Base-by-base conservation (phyloP, 2,113 vertebrate species). In the Lontra canadensis region DNA sequence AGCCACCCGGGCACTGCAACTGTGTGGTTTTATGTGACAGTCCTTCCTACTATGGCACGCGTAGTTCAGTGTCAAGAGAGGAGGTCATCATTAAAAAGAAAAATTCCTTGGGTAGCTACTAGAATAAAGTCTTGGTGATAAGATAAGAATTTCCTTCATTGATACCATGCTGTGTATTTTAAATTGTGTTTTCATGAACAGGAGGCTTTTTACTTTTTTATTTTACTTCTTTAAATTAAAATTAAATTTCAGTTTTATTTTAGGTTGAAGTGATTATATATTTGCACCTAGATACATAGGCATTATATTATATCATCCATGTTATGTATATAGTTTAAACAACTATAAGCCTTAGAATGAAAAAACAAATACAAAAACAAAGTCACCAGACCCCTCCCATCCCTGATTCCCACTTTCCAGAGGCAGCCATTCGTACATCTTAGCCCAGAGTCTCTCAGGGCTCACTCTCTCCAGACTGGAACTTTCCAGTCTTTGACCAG, bases 221-320 rank as follows among this genome's bases (percentile, higher is more conserved):
- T 73, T 97, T 93, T 52, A 94, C 39, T 39, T 96, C 42, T 67
- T 95, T 61, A 67, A 92, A 69, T 92, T 69, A 92, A 89, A 95
- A 95, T 96, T 67, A 79, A 71, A 65, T 86, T 36, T 67, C 87
- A 96, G 61, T 74, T 94, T 92, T 76, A 92, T 49, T 95, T 92
- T 88, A 96, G 57, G 5, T 59, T 20, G 74, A 79, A 94, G 11
- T 42, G 36, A 76, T 71, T 34, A 91, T 21, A 65, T 34, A 39
- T 12, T 49, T 8, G 23, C 1, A 47, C 44, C 14, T 59, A 17
- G 26, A 18, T 36, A 52, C 59, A 71, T 9, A 44, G 26, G 76
- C 31, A 76, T n/a, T 57, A 88, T n/a, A 34, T 59, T 21, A 61
- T 36, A 25, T 47, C 20, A 61, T 74, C 23, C 42, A 57, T 42